Conservation (phyloP, 2,113 vertebrate genomes). For the Solea senegalensis region DNA sequence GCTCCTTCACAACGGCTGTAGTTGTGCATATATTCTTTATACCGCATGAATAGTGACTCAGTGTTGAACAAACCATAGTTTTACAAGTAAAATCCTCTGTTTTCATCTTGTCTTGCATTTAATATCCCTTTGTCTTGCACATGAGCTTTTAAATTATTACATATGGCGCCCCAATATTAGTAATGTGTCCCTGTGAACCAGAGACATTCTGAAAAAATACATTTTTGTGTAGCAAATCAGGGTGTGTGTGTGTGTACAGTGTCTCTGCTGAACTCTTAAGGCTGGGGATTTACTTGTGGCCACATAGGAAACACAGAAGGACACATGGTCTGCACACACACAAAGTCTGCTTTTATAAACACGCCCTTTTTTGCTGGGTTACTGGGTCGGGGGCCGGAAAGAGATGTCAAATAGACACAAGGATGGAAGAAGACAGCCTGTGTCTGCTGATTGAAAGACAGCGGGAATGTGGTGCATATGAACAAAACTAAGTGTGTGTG, state of each 20-base stretch:
- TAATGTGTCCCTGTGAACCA: conserved; percentile 4
- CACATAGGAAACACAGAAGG: conserved; percentile 29
- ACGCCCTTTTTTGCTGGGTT: conserved; percentile 26
- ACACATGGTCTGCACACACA: conserved; percentile 47
- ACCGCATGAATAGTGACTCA: background rate
- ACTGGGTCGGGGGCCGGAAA: conserved; percentile 2
- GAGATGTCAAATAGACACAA: conserved; percentile 21
- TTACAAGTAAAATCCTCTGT: conserved; percentile 9
- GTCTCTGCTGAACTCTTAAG: conserved; percentile 23
- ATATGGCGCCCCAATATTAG: background rate
- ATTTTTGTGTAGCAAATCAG: conserved; percentile 34
- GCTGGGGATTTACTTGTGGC: conserved; percentile 5
- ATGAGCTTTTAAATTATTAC: conserved; percentile 12
- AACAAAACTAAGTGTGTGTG: background rate
- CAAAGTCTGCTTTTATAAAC: conserved; percentile 18
- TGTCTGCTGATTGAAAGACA: conserved; percentile 8
- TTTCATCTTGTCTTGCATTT: conserved; percentile 6
- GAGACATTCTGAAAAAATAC: conserved; percentile 28
- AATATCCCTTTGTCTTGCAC: conserved; percentile 9
- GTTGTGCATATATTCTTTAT: background rate
- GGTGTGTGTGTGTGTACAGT: conserved; percentile 15
- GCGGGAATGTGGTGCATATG: background rate
- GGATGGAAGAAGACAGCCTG: conserved; percentile 3
- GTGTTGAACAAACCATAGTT: background rate
- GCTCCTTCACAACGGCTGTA: background rate